phyloP scores from a whole-genome alignment of 2,888 invertebrate species.

The Eristalis pertinax region DNA sequence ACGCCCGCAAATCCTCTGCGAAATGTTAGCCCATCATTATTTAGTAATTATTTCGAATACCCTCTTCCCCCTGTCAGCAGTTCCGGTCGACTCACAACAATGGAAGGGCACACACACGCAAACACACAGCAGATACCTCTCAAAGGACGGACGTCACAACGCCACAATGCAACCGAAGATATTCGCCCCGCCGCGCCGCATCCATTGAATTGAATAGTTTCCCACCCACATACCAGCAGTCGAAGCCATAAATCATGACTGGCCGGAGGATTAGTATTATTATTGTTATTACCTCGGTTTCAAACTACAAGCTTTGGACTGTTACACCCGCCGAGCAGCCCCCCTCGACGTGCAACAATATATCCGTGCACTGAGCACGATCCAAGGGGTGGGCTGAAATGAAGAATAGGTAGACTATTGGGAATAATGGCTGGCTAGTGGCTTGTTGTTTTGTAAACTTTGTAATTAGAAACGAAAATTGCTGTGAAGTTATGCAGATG shows the following conservation, averaged over 20 bases:
- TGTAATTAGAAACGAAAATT: constrained; percentile 53
- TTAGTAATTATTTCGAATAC: constrained; percentile 32
- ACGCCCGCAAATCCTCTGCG: not conserved
- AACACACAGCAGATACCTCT: not conserved
- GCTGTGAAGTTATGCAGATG: constrained; percentile 49
- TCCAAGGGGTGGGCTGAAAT: not conserved
- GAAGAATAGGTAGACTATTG: constrained; percentile 8
- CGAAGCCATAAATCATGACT: constrained; percentile 35
- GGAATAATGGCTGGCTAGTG: constrained; percentile 29
- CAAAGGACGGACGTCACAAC: not conserved
- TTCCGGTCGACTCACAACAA: not conserved
- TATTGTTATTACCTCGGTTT: constrained; percentile 64
- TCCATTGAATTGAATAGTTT: constrained; percentile 9
- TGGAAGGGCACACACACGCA: not conserved
- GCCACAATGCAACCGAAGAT: not conserved
- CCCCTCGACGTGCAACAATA: not conserved
- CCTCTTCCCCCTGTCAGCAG: not conserved
- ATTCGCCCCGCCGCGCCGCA: constrained; percentile 10
- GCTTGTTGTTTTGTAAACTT: constrained; percentile 48
- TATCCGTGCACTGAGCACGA: not conserved
- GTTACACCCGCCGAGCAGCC: constrained; percentile 4
- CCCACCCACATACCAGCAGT: constrained; percentile 2
- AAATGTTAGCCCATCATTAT: constrained; percentile 33
- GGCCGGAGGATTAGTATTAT: constrained; percentile 33
- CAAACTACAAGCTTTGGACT: constrained; percentile 48